Evolutionary conservation across 2,888 invertebrate genomes (phyloP), one percentile per base, ranked within the genome.

Genomic region (Amaurobius ferox): DNA sequence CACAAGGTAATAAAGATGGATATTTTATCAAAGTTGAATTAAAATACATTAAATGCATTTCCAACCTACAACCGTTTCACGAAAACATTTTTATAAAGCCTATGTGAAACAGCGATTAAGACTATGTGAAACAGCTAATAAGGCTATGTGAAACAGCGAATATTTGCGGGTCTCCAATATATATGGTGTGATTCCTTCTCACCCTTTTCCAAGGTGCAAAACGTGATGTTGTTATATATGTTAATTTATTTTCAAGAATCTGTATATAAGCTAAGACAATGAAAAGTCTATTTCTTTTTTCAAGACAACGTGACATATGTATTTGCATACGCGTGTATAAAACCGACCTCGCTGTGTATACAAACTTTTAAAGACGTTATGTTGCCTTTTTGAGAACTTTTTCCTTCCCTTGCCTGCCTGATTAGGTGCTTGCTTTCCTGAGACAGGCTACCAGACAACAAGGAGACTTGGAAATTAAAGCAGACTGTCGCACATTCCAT

Each of bases 201-300:
- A 55, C 19, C 30, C 66, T 11, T 66, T 35, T 66, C 35, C 28
- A 62, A 61, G 62, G 68, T 80, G 68, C 74, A 68, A 73, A 29
- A 32, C 19, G 48, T 67, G 68, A 55, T 66, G 32, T n/a, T 28
- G n/a, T n/a, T 61, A 61, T 79, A 66, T 48, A 64, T 79, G 79
- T 79, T 55, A 62, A 72, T 80, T 80, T 80, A 73, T 80, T 74
- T 74, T 32, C 28, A 70, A 30, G 30, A 68, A 39, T 80, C 67
- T 80, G 80, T 80, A 80, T 73, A 80, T 80, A 80, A 80, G 80
- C 80, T 74, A 73, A 80, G 80, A 80, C 80, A 80, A 80, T 80
- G 80, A 80, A 68, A 61, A 40, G 74, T 68, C 67, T 80, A 28
- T 79, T 68, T 78, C 55, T 35, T 68, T 61, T 68, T 66, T 30